Base-by-base conservation (phyloP, 2,797 vertebrate species). In the Enteromius viviparus region DNA sequence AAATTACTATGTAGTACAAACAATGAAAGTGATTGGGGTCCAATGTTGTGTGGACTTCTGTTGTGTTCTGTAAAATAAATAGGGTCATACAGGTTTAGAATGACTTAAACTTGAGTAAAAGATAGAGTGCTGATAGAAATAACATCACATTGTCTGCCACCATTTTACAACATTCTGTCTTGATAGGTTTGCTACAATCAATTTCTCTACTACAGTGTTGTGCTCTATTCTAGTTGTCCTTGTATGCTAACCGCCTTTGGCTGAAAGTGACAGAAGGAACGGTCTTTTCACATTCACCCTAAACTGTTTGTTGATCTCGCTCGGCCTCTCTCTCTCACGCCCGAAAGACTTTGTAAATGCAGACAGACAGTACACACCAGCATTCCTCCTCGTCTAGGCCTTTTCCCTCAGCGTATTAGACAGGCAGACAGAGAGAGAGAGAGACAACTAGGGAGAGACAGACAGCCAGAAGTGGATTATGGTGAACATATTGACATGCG, bases 221-320 rank as follows among this genome's bases (percentile, higher is more conserved):
- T 4, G 9, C n/a, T 76, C 45, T 66, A 10, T 76, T 45, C 26
- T 4, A 82, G 15, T 23, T 21, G 72, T 32, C 74, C 11, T 62
- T 74, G 19, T 7, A 49, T 75, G 49, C 17, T 51, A 3, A 15
- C 11, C 0, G 47, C 78, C 49, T 70, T 70, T 75, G 78, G 8
- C 23, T 76, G 71, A 62, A 60, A 69, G 78, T 47, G 71, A 76
- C 70, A 85, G 62, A 51, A 76, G 51, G 71, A 76, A 80, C 69
- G 47, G n/a, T 76, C 42, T 75, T 68, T 76, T 80, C 23, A 80
- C 58, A 79, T 78, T 34, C 40, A 60, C 29, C 66, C 47, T 64
- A 32, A 60, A 74, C 34, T 68, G 58, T 80, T 79, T 55, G 77
- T 58, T 80, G 71, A 76, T 60, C 78, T 60, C 34, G 34, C 76